phyloP scores from a whole-genome alignment of 2,888 invertebrate species.

The Antheraea assamensis region DNA sequence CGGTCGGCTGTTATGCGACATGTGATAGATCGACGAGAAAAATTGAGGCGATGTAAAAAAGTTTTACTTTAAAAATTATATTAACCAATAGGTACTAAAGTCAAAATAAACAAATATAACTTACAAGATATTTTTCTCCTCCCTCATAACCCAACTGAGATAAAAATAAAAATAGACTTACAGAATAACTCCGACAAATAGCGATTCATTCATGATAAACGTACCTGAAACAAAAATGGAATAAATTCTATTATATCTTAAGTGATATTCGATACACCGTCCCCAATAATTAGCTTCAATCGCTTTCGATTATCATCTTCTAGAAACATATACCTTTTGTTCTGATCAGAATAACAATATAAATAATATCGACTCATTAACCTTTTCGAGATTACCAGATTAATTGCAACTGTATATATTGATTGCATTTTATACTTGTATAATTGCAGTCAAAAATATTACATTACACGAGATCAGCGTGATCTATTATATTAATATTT shows the following conservation, averaged over 20 bases:
- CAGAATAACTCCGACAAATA: constrained; percentile 18
- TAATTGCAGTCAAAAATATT: neutral
- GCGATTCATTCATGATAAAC: constrained; percentile 29
- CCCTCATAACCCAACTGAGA: neutral
- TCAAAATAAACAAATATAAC: neutral
- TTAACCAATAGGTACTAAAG: neutral
- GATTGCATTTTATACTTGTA: neutral
- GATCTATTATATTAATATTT: neutral
- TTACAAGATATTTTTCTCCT: neutral
- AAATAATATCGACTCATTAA: neutral
- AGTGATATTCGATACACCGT: neutral
- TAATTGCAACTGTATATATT: neutral
- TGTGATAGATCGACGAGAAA: too few species aligned
- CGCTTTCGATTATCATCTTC: neutral
- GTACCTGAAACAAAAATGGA: constrained; percentile 37
- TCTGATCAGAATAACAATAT: neutral
- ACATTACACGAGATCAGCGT: neutral
- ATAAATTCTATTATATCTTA: constrained; percentile 19
- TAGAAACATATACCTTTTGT: neutral
- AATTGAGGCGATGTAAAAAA: too few species aligned
- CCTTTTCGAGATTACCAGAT: neutral
- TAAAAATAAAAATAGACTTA: constrained; percentile 13
- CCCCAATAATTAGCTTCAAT: neutral
- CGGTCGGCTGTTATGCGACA: too few species aligned
- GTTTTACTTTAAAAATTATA: neutral